Percentiles rank a stretch among this genome's conserved stretches.
These are phyloP conservation scores for Tryphoninae sp. DNA, from an alignment of 2,888 invertebrate species.

Conservation along the genomic window DNA sequence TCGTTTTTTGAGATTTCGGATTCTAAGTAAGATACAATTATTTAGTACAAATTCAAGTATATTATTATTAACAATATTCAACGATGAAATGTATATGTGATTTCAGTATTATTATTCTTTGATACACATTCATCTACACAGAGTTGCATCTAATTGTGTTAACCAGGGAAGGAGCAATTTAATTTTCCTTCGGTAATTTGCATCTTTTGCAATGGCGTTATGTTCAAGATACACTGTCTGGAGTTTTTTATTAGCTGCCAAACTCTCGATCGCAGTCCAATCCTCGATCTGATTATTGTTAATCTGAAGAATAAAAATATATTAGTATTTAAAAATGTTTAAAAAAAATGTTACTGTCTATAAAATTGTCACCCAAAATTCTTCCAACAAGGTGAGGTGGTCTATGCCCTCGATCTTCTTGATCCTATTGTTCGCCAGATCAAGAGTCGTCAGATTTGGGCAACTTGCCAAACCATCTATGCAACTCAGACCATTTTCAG, in stretches of 20 bases:
- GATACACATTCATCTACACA: slow-evolving; percentile 86
- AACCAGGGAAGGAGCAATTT: slow-evolving; percentile 93
- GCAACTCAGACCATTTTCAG: slow-evolving; percentile 93
- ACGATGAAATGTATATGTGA: slow-evolving; percentile 51
- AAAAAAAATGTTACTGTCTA: slow-evolving; percentile 63
- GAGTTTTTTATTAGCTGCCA: slow-evolving; percentile 87
- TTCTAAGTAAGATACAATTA: slow-evolving; percentile 24
- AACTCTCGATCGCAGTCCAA: slow-evolving; percentile 91
- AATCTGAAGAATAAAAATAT: slow-evolving; percentile 84
- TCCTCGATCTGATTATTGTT: slow-evolving; percentile 94
- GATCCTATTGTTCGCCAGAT: slow-evolving; percentile 94
- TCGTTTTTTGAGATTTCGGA: slow-evolving; percentile 6
- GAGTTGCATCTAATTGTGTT: slow-evolving; percentile 96
- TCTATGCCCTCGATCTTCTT: slow-evolving; percentile 89
- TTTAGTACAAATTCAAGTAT: slow-evolving; percentile 56
- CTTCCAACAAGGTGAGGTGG: slow-evolving; percentile 91
- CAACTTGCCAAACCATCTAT: slow-evolving; percentile 91
- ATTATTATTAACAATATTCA: slow-evolving; percentile 58
- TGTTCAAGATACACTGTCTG: slow-evolving; percentile 95
- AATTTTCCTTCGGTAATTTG: slow-evolving; percentile 95
- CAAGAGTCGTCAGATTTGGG: slow-evolving; percentile 90
- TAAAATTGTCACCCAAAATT: slow-evolving; percentile 92
- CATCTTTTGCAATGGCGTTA: slow-evolving; percentile 93
- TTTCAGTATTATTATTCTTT: slow-evolving; percentile 9
- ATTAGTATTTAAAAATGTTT: slow-evolving; percentile 76